Evolutionary conservation across 2,797 vertebrate genomes (phyloP).

Genomic region (Tinamus major): DNA sequence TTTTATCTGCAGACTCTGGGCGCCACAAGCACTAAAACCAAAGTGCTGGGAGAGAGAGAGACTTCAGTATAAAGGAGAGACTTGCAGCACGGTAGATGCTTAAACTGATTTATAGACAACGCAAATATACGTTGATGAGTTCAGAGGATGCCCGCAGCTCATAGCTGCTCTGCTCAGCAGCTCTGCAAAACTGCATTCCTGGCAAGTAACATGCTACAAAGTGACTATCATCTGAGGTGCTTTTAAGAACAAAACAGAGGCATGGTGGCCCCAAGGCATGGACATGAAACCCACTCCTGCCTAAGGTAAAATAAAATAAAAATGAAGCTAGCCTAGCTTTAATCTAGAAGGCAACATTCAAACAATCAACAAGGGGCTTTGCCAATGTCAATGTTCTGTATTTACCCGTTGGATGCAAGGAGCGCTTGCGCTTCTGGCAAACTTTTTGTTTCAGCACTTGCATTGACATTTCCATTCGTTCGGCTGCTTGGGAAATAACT

Average conservation of each 20-base stretch:
- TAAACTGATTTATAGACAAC: not conserved
- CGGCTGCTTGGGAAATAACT: conserved; percentile 82
- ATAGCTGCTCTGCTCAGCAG: not conserved
- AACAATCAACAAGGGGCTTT: not conserved
- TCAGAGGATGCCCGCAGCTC: not conserved
- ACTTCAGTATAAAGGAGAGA: not conserved
- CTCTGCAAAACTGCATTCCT: not conserved
- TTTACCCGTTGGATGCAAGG: conserved; percentile 78
- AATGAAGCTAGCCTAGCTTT: not conserved
- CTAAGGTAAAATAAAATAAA: not conserved
- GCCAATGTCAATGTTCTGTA: not conserved
- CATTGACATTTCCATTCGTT: conserved; percentile 85
- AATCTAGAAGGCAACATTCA: conserved; percentile 15
- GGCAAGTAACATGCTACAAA: not conserved
- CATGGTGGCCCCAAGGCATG: not conserved
- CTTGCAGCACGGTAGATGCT: not conserved
- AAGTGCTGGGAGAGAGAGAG: not conserved
- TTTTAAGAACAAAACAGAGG: not conserved
- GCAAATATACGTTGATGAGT: not conserved
- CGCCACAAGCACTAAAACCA: not conserved
- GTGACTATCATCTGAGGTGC: not conserved
- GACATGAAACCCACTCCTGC: not conserved
- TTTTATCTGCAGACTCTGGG: not conserved
- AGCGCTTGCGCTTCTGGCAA: conserved; percentile 72
- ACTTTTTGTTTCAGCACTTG: conserved; percentile 73